Evolutionary conservation across 2,888 invertebrate genomes (phyloP), one percentile per base, ranked within the genome.

Genomic region (Melikaiella ostensackeni): DNA sequence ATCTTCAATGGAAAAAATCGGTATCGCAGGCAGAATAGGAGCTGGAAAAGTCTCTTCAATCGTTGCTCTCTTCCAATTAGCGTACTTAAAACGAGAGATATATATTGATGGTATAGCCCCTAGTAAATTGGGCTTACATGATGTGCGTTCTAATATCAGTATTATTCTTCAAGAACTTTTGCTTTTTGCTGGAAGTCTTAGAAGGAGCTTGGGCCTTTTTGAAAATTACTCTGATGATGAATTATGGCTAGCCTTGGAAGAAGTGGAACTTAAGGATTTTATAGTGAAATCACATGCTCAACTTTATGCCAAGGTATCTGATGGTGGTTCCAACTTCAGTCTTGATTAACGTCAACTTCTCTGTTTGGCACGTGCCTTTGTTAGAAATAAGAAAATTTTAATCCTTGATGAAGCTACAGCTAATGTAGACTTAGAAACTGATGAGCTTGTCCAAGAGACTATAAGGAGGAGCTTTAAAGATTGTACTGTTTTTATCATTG

Each of bases 371-470:
- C n/a, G n/a, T n/a, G n/a, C n/a, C n/a, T n/a, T n/a, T n/a, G n/a
- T n/a, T n/a, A n/a, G n/a, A 66, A 95, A 95, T 87, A 96, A 95
- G 86, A 95, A 94, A 86, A 94, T 98, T 82, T 93, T 98, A 5
- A 95, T 98, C 27, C 92, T 98, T 80, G 98, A 98, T 87, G 98
- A 98, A 92, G 98, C 98, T 46, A 98, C 98, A 0, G 97, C 97
- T 7, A 98, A 97, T 91, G 97, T 98, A 5, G 98, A 98, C 91
- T 96, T 95, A 27, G 62, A 83, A 89, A 98, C 97, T 19, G 97
- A 98, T 91, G 94, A 94, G 73, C 93, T 98, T 78, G 98, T 98
- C 85, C 98, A 98, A 91, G 93, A 93, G 87, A 97, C 97, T 0
- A 97, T 98, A 78, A 93, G 97, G 75, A 93, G 93, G 63, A 95